Evolutionary conservation across 2,113 vertebrate genomes (phyloP).

Genomic region (Ardeotis arabs): DNA sequence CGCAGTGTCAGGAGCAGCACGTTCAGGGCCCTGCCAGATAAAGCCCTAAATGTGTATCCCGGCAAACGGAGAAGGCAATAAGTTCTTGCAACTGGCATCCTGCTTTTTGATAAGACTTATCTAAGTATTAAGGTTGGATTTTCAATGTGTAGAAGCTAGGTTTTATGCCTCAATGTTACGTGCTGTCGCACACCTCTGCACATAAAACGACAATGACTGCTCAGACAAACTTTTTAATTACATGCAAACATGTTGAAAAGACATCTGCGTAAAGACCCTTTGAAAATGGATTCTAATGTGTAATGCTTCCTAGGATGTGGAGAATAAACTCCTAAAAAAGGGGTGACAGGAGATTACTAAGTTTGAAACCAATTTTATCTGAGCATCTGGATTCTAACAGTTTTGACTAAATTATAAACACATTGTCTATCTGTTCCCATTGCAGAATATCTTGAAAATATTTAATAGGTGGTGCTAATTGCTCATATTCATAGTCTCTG

Average conservation of each 20-base stretch:
- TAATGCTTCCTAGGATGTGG: neutral
- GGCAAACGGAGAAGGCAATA: neutral
- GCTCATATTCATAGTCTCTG: neutral
- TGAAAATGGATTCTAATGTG: neutral
- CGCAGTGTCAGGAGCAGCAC: neutral
- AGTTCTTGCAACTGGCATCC: neutral
- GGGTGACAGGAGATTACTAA: neutral
- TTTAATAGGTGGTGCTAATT: slow-evolving; percentile 14
- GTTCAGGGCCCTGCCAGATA: neutral
- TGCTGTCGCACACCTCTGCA: accelerated
- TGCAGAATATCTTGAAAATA: neutral
- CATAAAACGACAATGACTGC: neutral
- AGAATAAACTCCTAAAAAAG: neutral
- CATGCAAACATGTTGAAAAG: neutral
- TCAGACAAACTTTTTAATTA: neutral
- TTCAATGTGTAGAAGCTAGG: neutral
- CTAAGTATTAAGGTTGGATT: neutral
- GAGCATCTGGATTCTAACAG: neutral
- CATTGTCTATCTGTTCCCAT: neutral
- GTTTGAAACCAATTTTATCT: neutral
- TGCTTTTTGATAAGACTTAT: neutral
- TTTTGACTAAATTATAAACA: neutral
- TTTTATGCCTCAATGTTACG: neutral
- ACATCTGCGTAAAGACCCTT: neutral
- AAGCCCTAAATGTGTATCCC: neutral